Evolutionary conservation across 92 coral and sea anemone species (phyloP).

Genomic region (Actinostola sp.): DNA sequence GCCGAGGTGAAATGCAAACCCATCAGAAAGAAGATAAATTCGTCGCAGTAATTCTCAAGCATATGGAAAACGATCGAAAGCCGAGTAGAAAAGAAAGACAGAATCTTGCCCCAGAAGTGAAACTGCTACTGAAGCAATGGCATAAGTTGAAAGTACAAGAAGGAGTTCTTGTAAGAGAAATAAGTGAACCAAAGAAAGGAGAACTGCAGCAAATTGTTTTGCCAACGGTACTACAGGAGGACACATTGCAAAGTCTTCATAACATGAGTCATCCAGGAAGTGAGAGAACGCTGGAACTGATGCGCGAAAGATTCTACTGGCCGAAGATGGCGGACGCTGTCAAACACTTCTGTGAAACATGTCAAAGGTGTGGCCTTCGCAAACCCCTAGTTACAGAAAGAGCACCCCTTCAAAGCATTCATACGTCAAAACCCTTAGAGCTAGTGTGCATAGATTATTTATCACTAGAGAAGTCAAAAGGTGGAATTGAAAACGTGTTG

Average conservation of each 20-base stretch:
- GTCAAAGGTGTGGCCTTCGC: too few relatives aligned
- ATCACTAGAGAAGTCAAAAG: too few relatives aligned
- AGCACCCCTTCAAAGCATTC: conserved; percentile 64
- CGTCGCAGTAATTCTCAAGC: neutral
- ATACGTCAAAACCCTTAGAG: too few relatives aligned
- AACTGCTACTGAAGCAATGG: conserved; percentile 2
- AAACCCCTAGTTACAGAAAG: too few relatives aligned
- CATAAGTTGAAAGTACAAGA: conserved; percentile 7
- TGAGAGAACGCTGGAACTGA: conserved; percentile 49
- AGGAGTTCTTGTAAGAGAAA: conserved; percentile 34
- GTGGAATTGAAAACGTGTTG: too few relatives aligned
- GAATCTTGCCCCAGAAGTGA: neutral
- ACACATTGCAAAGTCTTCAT: conserved; percentile 2
- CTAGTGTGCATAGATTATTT: too few relatives aligned
- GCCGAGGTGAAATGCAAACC: conserved; percentile 2
- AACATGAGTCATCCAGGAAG: conserved; percentile 46
- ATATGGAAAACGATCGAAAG: neutral
- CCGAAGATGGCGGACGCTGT: conserved; percentile 43
- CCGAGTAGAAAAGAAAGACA: neutral
- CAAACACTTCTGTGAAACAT: too few relatives aligned
- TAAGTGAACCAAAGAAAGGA: conserved; percentile 1
- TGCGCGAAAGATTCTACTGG: conserved; percentile 59
- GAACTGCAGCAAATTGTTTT: conserved; percentile 5
- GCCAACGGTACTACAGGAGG: conserved; percentile 5
- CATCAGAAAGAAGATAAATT: conserved; percentile 10